Evolutionary conservation across 2,888 invertebrate species (phyloP).

Genomic region (Autographa pulchrina): DNA sequence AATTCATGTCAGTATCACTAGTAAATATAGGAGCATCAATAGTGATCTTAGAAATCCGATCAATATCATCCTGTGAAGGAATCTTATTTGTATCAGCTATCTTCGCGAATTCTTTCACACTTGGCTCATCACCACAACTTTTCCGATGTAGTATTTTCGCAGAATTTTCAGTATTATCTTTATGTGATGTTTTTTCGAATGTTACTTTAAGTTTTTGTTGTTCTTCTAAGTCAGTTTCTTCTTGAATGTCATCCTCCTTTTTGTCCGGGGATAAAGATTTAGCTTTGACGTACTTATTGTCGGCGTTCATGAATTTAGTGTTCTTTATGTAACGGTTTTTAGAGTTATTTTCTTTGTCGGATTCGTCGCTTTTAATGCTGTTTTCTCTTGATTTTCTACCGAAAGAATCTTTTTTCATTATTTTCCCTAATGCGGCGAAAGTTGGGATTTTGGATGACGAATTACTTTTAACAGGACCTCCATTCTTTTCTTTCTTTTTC

Average conservation of each 20-base stretch:
- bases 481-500: slow-evolving; percentile 79
- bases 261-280: slow-evolving; percentile 84
- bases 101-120: slow-evolving; percentile 74
- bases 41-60: slow-evolving; percentile 96
- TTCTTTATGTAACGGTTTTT: slow-evolving; percentile 85
- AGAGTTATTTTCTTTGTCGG: slow-evolving; percentile 62
- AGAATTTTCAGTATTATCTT: slow-evolving; percentile 42
- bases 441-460: slow-evolving; percentile 87
- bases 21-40: slow-evolving; percentile 94
- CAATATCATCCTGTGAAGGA: slow-evolving; percentile 96
- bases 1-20: slow-evolving; percentile 91
- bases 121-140: slow-evolving; percentile 86
- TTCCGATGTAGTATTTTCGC: slow-evolving; percentile 78
- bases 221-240: slow-evolving; percentile 67
- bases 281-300: slow-evolving; percentile 84
- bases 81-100: slow-evolving; percentile 84
- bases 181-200: slow-evolving; percentile 42
- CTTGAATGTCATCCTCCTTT: slow-evolving; percentile 72
- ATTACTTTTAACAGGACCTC: slow-evolving; percentile 79
- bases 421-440: slow-evolving; percentile 85
- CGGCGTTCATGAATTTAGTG: slow-evolving; percentile 71
- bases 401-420: slow-evolving; percentile 86
- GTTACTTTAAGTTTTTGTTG: slow-evolving; percentile 51
- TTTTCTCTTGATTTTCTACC: slow-evolving; percentile 77
- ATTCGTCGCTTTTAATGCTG: slow-evolving; percentile 69